Evolutionary conservation across 1,140 invertebrate species (phyloP).

Genomic region (Neotoxoptera formosana): DNA sequence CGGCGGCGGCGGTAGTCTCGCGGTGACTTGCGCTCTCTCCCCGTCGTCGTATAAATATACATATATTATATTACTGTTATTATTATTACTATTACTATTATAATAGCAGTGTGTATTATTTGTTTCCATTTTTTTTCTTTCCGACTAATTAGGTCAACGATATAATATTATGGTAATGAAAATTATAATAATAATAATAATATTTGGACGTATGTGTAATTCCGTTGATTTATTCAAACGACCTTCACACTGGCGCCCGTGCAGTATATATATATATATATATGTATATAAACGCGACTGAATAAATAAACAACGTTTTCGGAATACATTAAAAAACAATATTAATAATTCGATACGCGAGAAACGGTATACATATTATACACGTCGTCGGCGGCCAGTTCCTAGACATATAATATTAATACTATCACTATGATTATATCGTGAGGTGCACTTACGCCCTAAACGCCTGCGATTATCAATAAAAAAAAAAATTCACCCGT

Average conservation of each 20-base stretch:
- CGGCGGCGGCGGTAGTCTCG: background rate
- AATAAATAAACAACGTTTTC: conserved; percentile 49
- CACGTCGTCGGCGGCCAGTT: background rate
- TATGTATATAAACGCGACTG: background rate
- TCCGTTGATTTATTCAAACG: conserved; percentile 51
- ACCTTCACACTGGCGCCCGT: conserved; percentile 40
- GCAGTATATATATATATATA: background rate
- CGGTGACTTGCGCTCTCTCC: conserved; percentile 8
- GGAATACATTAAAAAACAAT: conserved; percentile 42
- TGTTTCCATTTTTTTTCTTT: background rate
- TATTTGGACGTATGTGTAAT: conserved; percentile 34
- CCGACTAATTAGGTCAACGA: conserved; percentile 31
- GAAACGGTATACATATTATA: background rate
- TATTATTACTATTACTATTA: background rate
- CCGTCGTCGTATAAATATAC: conserved; percentile 9
- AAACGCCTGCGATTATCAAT: background rate
- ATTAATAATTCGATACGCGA: background rate
- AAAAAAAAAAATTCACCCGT: no score
- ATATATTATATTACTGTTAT: background rate
- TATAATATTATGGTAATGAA: conserved; percentile 24
- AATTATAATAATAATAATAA: conserved; percentile 38
- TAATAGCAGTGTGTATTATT: background rate
- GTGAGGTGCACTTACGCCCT: background rate
- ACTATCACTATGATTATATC: background rate
- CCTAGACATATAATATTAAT: background rate